These are phyloP conservation scores for Agelaius tricolor DNA, from an alignment of 2,113 vertebrate species.

Conservation along the genomic window DNA sequence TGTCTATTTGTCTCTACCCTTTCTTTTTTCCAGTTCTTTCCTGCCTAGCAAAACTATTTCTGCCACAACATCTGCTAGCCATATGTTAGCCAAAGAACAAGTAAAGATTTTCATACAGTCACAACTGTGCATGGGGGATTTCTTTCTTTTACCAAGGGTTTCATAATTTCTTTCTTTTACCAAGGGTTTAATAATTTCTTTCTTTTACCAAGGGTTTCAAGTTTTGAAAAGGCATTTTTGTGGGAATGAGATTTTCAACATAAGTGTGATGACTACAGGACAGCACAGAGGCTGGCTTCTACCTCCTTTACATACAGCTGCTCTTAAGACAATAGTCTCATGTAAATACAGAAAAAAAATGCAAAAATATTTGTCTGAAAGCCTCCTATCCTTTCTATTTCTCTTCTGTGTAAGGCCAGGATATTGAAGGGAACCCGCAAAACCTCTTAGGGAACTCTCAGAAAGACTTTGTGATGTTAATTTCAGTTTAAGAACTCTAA, in stretches of 20 bases:
- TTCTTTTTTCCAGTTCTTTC: not conserved
- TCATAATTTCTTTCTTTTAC: no score
- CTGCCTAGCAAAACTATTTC: not conserved
- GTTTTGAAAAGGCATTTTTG: not conserved
- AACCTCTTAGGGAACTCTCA: not conserved
- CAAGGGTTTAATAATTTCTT: not conserved
- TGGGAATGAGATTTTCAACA: not conserved
- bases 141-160: not conserved
- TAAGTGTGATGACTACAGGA: not conserved
- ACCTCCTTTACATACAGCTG: not conserved
- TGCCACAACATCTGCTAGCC: not conserved
- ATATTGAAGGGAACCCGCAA: not conserved
- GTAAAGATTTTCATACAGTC: not conserved
- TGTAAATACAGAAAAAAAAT: not conserved
- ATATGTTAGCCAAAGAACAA: not conserved
- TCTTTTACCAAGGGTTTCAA: not conserved
- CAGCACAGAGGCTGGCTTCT: not conserved
- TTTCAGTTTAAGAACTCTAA: not conserved
- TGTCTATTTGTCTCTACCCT: not conserved
- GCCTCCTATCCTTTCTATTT: not conserved
- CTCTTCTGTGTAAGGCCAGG: not conserved
- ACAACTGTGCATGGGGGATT: not conserved
- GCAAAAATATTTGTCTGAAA: not conserved
- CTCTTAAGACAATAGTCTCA: not conserved
- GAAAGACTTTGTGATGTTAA: not conserved